Base-by-base conservation (phyloP, 2,113 vertebrate genomes). In the Dicerorhinus sumatrensis region DNA sequence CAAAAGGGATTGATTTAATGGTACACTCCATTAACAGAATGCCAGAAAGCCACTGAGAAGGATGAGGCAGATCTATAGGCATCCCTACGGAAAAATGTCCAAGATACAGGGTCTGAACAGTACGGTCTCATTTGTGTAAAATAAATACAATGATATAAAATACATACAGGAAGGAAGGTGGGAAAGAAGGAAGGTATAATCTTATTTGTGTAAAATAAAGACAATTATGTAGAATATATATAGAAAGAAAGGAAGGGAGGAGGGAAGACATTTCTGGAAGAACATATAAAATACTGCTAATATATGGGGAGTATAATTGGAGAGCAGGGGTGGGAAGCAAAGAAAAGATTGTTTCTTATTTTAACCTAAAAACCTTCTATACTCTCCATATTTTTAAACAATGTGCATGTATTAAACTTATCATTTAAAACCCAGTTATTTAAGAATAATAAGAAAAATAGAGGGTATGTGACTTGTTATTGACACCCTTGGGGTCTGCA, bases 371-470 rank as follows among this genome's bases (percentile, higher is more conserved):
- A 95, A 62, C 8, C 62, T 90, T 92, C 36, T 91, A 65, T 27
- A 70, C 10, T 72, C 17, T 94, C 92, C 56, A 69, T 85, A 93
- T 58, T 94, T 96, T 95, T 42, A 92, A 93, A 92, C n/a, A 86
- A 92, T 60, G 16, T 58, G 31, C 14, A 54, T 31, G 23, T 6
- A 51, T 93, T 91, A 75, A 73, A 63, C 67, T 65, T 91, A 79
- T 80, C 70, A 91, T 77, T 91, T 65, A 92, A 95, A 95, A 67
- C n/a, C 11, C 23, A 92, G 70, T 91, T 95, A 87, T 72, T 96
- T 92, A 76, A 97, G 96, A 95, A 91, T 86, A 93, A 56, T 77
- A 77, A 95, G 36, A 81, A 94, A 75, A 89, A 54, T 39, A 48
- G 14, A 93, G 29, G 27, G 31, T 33, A 25, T 89, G 13, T 88